Evolutionary conservation across 2,113 vertebrate genomes (phyloP).

Genomic region (Mohoua ochrocephala): DNA sequence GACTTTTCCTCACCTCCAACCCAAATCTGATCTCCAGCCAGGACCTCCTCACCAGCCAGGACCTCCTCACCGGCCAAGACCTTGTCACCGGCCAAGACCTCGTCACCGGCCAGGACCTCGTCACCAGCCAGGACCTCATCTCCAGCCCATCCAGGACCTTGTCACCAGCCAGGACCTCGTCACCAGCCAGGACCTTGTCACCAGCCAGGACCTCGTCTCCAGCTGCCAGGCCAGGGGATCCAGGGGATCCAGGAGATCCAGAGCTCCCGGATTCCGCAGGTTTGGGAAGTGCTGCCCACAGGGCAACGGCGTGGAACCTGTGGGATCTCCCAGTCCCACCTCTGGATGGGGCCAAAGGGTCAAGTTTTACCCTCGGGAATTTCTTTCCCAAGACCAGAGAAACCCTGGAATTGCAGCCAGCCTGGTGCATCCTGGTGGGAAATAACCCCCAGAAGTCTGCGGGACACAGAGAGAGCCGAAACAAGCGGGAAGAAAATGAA

Average conservation of each 20-base stretch:
- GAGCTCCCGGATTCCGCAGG: background rate
- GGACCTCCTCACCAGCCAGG: rapidly evolving
- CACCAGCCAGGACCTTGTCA: rapidly evolving
- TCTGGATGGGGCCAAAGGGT: background rate
- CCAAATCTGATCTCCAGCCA: background rate
- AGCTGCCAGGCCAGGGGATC: background rate
- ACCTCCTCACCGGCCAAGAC: rapidly evolving
- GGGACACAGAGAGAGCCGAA: background rate
- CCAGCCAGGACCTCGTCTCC: background rate
- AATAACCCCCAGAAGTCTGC: background rate
- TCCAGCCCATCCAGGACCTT: too few relatives aligned
- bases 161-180: background rate
- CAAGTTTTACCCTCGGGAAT: too few relatives aligned
- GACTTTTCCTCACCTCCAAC: background rate
- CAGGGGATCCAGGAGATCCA: background rate
- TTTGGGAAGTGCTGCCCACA: rapidly evolving
- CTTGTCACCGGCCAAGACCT: too few relatives aligned
- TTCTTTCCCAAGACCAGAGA: too few relatives aligned
- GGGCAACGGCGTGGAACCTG: rapidly evolving
- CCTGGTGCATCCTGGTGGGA: background rate
- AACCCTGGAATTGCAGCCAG: background rate
- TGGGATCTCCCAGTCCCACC: background rate
- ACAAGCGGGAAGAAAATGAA: rapidly evolving
- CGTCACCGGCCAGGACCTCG: background rate
- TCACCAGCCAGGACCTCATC: rapidly evolving